A percentile compares a stretch with the other conserved stretches of the same genome.
phyloP scores from a whole-genome alignment of 1,140 invertebrate genomes.

The Lucilia sericata region DNA sequence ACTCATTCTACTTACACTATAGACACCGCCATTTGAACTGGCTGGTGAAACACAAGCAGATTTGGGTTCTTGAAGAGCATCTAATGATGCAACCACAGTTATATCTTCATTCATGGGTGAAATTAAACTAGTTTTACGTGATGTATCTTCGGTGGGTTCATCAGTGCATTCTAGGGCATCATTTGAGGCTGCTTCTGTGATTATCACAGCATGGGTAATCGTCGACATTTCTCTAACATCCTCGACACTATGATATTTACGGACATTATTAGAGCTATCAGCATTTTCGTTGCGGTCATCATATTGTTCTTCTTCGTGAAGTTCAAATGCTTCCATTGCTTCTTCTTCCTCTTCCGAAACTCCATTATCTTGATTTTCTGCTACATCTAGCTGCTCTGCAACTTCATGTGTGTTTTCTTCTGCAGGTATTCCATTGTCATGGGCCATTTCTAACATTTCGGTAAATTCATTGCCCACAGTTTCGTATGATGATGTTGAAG shows the following conservation, averaged over 20 bases:
- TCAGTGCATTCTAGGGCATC: constrained; percentile 63
- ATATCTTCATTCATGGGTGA: constrained; percentile 65
- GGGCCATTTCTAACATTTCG: constrained; percentile 53
- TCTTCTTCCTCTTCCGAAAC: constrained; percentile 48
- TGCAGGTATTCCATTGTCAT: constrained; percentile 22
- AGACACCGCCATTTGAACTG: constrained; percentile 88
- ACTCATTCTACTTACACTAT: constrained; percentile 75
- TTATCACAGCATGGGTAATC: constrained; percentile 70
- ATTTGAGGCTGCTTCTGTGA: constrained; percentile 72
- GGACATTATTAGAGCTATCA: constrained; percentile 46
- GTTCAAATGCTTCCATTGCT: constrained; percentile 46
- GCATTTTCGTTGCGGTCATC: constrained; percentile 8
- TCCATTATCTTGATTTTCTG: constrained; percentile 45
- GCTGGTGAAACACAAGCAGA: constrained; percentile 82
- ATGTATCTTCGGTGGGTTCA: constrained; percentile 62
- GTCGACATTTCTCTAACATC: constrained; percentile 52
- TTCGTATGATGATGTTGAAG: constrained; percentile 67
- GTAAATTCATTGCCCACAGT: constrained; percentile 66
- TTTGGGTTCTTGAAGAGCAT: constrained; percentile 68
- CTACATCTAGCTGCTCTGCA: constrained; percentile 46
- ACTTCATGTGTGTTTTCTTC: constrained; percentile 2
- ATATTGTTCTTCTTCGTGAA: constrained; percentile 46
- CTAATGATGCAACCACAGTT: constrained; percentile 61
- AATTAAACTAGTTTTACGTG: constrained; percentile 64
- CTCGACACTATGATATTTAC: constrained; percentile 61